Evolutionary conservation across 2,888 invertebrate genomes (phyloP).

Genomic region (Colostygia pectinataria): DNA sequence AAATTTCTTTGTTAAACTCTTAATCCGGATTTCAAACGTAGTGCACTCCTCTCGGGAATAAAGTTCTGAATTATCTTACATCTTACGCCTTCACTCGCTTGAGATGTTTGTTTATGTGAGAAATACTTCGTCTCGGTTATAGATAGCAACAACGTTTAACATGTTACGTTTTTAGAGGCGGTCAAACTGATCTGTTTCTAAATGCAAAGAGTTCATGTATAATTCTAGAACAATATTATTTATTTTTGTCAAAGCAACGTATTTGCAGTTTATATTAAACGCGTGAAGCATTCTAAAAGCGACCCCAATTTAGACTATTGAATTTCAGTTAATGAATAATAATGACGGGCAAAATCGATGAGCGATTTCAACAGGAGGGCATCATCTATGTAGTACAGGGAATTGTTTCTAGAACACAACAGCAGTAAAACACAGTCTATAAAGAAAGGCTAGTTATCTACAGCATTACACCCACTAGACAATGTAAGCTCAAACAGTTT

Average conservation of each 20-base stretch:
- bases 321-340: slow-evolving; percentile 48
- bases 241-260: not conserved
- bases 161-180: too few species aligned
- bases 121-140: not conserved
- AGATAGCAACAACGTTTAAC: too few species aligned
- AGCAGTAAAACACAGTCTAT: slow-evolving; percentile 51
- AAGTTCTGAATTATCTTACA: slow-evolving; percentile 30
- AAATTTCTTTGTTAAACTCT: slow-evolving; percentile 48
- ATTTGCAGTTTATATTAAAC: too few species aligned
- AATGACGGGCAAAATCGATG: slow-evolving; percentile 56
- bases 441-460: not conserved
- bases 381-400: slow-evolving; percentile 71
- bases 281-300: not conserved
- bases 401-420: slow-evolving; percentile 76
- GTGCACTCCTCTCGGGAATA: slow-evolving; percentile 31
- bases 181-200: too few species aligned
- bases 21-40: slow-evolving; percentile 32
- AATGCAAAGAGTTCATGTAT: too few species aligned
- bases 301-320: slow-evolving; percentile 12
- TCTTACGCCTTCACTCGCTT: slow-evolving; percentile 16
- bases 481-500: too few species aligned
- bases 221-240: too few species aligned
- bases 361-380: slow-evolving; percentile 53
- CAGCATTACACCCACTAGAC: too few species aligned
- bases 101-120: slow-evolving; percentile 12